Conservation (phyloP, 2,888 invertebrate genomes). For the Epirrita christyi region DNA sequence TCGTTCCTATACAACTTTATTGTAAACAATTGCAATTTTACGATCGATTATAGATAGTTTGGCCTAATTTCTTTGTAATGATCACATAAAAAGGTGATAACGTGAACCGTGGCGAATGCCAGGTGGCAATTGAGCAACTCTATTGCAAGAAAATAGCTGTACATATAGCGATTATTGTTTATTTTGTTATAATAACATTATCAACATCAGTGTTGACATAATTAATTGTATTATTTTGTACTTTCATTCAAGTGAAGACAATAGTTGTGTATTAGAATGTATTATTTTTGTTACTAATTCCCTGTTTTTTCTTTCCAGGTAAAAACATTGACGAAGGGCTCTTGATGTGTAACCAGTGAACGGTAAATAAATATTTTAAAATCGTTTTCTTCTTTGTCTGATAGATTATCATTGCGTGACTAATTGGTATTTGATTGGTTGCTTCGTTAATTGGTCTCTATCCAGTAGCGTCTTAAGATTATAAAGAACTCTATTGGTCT, state of each 20-base stretch:
- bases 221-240: too few relatives aligned
- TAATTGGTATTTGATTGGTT: slow-evolving; percentile 2
- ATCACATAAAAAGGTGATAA: slow-evolving; percentile 15
- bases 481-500: too few relatives aligned
- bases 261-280: background rate
- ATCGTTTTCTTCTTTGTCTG: background rate
- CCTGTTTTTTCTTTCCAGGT: slow-evolving; percentile 25
- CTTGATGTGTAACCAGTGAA: slow-evolving; percentile 6
- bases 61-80: slow-evolving; percentile 16
- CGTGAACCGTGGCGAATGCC: slow-evolving; percentile 2
- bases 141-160: slow-evolving; percentile 10
- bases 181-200: slow-evolving; percentile 13
- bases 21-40: slow-evolving; percentile 12
- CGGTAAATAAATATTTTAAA: slow-evolving; percentile 8
- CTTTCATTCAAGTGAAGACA: background rate
- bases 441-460: background rate
- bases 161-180: background rate
- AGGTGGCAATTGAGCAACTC: slow-evolving; percentile 16
- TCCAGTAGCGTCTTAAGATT: background rate
- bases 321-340: slow-evolving; percentile 4
- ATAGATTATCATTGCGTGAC: background rate
- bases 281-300: background rate
- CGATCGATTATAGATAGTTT: slow-evolving; percentile 12
- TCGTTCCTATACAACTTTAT: too few relatives aligned
- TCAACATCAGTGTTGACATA: background rate